Evolutionary conservation across 2,888 invertebrate genomes (phyloP).

Genomic region (Dorcus hopei): DNA sequence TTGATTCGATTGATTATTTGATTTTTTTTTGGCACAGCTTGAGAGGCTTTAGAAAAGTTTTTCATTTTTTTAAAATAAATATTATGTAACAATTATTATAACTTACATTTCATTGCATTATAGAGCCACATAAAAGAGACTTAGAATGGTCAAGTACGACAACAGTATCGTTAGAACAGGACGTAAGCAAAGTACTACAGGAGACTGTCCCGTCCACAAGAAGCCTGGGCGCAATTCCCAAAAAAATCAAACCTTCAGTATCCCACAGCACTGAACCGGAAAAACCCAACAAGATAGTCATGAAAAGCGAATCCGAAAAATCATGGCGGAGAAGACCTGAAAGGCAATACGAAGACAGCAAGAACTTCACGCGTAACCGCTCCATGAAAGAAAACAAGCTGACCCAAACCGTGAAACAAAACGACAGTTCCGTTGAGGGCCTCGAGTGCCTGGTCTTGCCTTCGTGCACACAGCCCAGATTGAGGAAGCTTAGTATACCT

Average conservation of each 20-base stretch:
- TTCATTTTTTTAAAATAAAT: no score
- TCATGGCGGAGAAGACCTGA: slow-evolving; percentile 33
- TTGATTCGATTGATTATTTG: no score
- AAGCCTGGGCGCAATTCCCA: slow-evolving; percentile 70
- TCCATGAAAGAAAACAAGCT: slow-evolving; percentile 41
- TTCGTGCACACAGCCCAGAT: slow-evolving; percentile 41
- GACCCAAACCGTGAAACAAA: slow-evolving; percentile 35
- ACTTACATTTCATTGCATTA: background rate
- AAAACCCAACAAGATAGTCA: slow-evolving; percentile 22
- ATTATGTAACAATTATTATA: no score
- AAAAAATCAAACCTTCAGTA: slow-evolving; percentile 49
- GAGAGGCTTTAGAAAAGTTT: no score
- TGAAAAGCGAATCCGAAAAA: slow-evolving; percentile 44
- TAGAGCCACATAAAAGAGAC: slow-evolving; percentile 51
- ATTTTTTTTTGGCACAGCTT: no score
- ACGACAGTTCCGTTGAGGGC: slow-evolving; percentile 38
- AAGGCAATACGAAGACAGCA: slow-evolving; percentile 20
- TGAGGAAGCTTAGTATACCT: slow-evolving; percentile 28
- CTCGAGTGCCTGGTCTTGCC: slow-evolving; percentile 47
- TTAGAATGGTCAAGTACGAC: slow-evolving; percentile 53
- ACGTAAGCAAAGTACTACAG: slow-evolving; percentile 55
- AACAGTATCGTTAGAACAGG: slow-evolving; percentile 48
- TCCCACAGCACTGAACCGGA: slow-evolving; percentile 5
- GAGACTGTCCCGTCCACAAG: slow-evolving; percentile 47
- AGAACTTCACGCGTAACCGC: slow-evolving; percentile 28